Evolutionary conservation across 2,113 vertebrate species (phyloP).

Genomic region (Callipepla californica): DNA sequence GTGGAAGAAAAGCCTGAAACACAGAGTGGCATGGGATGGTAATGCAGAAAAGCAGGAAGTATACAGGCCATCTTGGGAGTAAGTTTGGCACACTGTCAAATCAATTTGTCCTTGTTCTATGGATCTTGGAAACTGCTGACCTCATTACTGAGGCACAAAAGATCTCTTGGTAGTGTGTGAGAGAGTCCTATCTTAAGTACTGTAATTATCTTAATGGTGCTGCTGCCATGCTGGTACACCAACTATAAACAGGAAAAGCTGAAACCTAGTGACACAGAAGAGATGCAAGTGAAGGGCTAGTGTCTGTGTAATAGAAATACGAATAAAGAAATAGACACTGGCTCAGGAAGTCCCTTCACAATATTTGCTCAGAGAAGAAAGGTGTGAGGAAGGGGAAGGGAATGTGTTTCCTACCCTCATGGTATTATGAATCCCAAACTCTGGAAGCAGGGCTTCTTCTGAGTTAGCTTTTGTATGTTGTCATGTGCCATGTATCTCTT

Average conservation of each 20-base stretch:
- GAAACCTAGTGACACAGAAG: conserved; percentile 49
- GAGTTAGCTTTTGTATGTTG: not conserved
- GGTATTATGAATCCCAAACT: not conserved
- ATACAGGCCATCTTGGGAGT: not conserved
- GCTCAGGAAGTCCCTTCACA: not conserved
- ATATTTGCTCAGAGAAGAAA: not conserved
- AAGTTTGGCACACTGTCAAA: not conserved
- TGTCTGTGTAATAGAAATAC: not conserved
- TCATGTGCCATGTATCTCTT: not conserved
- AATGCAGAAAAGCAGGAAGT: not conserved
- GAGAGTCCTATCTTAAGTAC: not conserved
- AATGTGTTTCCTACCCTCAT: not conserved
- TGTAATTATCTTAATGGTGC: conserved; percentile 50
- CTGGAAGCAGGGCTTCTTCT: not conserved
- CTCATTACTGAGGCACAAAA: not conserved
- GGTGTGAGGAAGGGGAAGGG: not conserved
- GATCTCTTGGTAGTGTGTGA: not conserved
- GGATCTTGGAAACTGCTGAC: conserved; percentile 1
- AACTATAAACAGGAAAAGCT: conserved; percentile 62
- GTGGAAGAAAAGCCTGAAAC: not conserved
- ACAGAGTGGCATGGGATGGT: not conserved
- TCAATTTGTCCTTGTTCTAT: conserved; percentile 10
- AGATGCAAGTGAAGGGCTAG: conserved; percentile 2
- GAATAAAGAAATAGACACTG: conserved; percentile 3
- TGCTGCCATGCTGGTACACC: not conserved